Evolutionary conservation across 2,113 vertebrate species (phyloP).

Genomic region (Bolborhynchus lineola): DNA sequence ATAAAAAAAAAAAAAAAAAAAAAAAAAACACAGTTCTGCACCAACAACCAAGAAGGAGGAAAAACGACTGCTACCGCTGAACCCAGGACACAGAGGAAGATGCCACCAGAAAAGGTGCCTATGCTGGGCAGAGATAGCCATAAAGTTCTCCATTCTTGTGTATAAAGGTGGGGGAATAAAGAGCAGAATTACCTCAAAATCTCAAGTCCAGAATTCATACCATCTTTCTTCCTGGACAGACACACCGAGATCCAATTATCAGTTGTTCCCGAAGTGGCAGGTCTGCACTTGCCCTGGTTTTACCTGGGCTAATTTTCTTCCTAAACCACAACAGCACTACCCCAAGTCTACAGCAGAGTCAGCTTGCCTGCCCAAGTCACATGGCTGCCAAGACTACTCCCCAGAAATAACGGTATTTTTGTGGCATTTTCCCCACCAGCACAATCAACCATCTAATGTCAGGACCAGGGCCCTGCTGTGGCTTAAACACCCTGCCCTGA

Average conservation of each 20-base stretch:
- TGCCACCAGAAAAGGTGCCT: not conserved
- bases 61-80: too few relatives aligned
- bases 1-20: too few relatives aligned
- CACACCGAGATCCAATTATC: not conserved
- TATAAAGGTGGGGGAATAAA: not conserved
- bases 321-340: not conserved
- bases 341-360: not conserved
- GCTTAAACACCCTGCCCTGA: not conserved
- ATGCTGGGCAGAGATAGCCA: rapidly evolving
- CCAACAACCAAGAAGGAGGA: too few relatives aligned
- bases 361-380: not conserved
- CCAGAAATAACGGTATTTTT: not conserved
- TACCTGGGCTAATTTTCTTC: not conserved
- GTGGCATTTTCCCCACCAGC: not conserved
- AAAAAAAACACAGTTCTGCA: too few relatives aligned
- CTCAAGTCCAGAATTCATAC: not conserved
- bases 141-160: not conserved
- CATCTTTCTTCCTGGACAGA: not conserved
- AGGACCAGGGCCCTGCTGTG: not conserved
- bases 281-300: not conserved
- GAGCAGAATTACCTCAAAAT: not conserved
- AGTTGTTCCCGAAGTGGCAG: not conserved
- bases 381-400: not conserved
- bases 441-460: not conserved
- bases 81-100: too few relatives aligned